These are phyloP conservation scores for Phaenicophaeus curvirostris DNA, from an alignment of 2,797 vertebrate species.

Conservation along the genomic window DNA sequence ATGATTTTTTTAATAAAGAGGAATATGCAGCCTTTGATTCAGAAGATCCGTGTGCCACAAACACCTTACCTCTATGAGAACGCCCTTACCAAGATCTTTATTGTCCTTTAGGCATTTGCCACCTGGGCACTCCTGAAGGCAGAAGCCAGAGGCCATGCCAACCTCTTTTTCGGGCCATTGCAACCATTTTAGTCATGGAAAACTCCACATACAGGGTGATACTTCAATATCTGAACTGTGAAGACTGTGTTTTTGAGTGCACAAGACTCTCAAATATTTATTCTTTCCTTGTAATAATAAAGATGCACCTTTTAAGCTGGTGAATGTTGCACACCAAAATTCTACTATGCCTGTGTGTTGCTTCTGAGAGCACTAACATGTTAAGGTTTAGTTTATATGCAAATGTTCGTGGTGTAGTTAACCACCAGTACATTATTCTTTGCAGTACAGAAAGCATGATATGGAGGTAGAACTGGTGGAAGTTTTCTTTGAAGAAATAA, in stretches of 20 bases:
- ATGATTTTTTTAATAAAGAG: background rate
- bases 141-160: background rate
- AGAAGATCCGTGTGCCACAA: background rate
- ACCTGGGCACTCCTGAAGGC: background rate
- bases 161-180: background rate
- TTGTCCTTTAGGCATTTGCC: background rate
- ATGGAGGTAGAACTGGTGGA: background rate
- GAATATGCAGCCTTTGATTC: background rate
- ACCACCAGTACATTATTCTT: too few species aligned
- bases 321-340: background rate
- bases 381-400: background rate
- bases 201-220: background rate
- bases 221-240: background rate
- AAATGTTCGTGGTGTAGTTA: background rate
- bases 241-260: background rate
- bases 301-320: background rate
- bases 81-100: rapidly evolving
- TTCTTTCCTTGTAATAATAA: background rate
- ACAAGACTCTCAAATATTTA: rapidly evolving
- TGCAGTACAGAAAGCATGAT: background rate
- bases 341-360: background rate
- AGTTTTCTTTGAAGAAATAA: background rate
- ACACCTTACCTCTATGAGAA: background rate
- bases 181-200: background rate
- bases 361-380: rapidly evolving